These are phyloP conservation scores for Poecilus cupreus DNA, from an alignment of 2,888 invertebrate species.

Conservation along the genomic window DNA sequence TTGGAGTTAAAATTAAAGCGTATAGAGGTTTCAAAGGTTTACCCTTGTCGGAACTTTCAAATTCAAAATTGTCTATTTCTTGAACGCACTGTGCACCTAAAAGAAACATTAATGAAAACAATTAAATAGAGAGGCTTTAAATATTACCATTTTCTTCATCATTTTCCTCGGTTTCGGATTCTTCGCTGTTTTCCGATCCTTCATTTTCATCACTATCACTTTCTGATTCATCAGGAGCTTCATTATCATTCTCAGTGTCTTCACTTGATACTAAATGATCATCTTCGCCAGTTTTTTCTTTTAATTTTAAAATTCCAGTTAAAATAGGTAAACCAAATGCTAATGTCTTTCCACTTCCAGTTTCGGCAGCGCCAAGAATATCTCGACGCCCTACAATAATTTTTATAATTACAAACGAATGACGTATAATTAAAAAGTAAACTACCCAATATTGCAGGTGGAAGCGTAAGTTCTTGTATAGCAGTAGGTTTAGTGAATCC, in stretches of 20 bases:
- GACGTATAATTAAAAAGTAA: too few species aligned
- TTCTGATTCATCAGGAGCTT: conserved; percentile 60
- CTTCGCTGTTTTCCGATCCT: conserved; percentile 54
- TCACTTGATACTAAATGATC: conserved; percentile 67
- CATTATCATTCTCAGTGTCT: conserved; percentile 72
- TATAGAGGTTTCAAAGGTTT: conserved; percentile 78
- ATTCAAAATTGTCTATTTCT: conserved; percentile 74
- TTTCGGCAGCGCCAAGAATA: conserved; percentile 98
- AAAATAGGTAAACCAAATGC: conserved; percentile 98
- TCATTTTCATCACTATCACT: conserved; percentile 40
- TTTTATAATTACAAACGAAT: too few species aligned
- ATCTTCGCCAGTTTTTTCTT: conserved; percentile 66
- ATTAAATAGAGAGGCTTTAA: neutral
- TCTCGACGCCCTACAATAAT: conserved; percentile 84
- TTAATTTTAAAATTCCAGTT: conserved; percentile 85
- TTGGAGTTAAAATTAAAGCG: conserved; percentile 94
- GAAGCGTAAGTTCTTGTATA: conserved; percentile 89
- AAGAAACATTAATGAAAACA: conserved; percentile 67
- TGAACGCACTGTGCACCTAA: conserved; percentile 78
- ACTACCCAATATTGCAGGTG: conserved; percentile 88
- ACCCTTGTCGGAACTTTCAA: conserved; percentile 65
- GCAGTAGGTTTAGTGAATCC: conserved; percentile 89
- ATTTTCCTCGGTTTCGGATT: conserved; percentile 63
- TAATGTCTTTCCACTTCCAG: conserved; percentile 98
- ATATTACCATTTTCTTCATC: conserved; percentile 63